Percentiles rank a stretch among this genome's conserved stretches.
phyloP scores from a whole-genome alignment of 92 coral and sea anemone genomes.

The Blastomussa wellsi region DNA sequence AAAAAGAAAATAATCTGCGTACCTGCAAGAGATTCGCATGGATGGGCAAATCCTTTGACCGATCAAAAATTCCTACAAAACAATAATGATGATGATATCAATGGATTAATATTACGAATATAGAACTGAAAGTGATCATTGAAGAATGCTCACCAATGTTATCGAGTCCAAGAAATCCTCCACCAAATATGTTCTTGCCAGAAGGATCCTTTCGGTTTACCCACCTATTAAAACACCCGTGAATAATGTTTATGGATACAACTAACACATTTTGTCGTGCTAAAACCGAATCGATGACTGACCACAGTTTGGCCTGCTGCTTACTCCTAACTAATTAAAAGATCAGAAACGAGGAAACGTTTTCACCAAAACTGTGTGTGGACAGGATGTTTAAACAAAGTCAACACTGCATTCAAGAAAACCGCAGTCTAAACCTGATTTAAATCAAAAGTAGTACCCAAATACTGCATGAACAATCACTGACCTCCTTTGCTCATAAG shows the following conservation, averaged over 20 bases:
- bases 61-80: slow-evolving; percentile 87
- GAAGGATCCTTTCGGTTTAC: slow-evolving; percentile 97
- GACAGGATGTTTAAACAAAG: too few relatives aligned
- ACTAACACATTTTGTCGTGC: not conserved
- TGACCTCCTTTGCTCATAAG: too few relatives aligned
- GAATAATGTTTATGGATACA: not conserved
- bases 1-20: not conserved
- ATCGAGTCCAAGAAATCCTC: slow-evolving; percentile 97
- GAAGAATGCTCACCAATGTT: slow-evolving; percentile 77
- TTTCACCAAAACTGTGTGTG: too few relatives aligned
- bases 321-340: too few relatives aligned
- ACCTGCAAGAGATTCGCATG: slow-evolving; percentile 93
- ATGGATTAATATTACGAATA: not conserved
- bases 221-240: slow-evolving; percentile 70
- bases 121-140: not conserved
- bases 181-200: slow-evolving; percentile 95
- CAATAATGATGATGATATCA: not conserved
- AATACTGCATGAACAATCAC: too few relatives aligned
- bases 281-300: too few relatives aligned
- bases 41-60: slow-evolving; percentile 92
- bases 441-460: too few relatives aligned
- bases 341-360: too few relatives aligned
- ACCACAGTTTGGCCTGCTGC: not conserved
- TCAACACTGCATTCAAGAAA: too few relatives aligned
- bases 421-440: too few relatives aligned